Evolutionary conservation across 2,113 vertebrate genomes (phyloP).

Genomic region (Probosciger aterrimus): DNA sequence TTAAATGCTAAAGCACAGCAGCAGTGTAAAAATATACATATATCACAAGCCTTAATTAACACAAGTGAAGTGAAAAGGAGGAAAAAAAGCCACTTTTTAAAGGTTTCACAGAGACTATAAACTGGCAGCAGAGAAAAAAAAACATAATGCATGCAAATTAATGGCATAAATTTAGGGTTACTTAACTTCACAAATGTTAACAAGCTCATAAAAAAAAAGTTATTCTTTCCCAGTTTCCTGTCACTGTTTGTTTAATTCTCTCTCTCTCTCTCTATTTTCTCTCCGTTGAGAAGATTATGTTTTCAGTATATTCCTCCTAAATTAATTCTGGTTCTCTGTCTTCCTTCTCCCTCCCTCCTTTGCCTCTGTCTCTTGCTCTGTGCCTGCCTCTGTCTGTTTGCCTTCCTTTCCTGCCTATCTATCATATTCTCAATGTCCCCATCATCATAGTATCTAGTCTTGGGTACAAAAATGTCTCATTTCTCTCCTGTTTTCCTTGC

Average conservation of each 20-base stretch:
- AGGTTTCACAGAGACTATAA: slow-evolving; percentile 57
- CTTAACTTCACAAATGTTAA: slow-evolving; percentile 76
- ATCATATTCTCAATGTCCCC: slow-evolving; percentile 25
- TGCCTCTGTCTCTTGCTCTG: neutral
- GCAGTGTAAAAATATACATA: slow-evolving; percentile 56
- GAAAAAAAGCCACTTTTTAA: slow-evolving; percentile 58
- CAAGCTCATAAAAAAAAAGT: slow-evolving; percentile 72
- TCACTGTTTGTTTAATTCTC: slow-evolving; percentile 56
- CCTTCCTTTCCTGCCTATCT: slow-evolving; percentile 22
- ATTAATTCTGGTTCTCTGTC: slow-evolving; percentile 49
- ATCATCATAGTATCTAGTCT: neutral
- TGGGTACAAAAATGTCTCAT: neutral
- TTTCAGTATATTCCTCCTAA: slow-evolving; percentile 56
- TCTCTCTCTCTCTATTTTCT: neutral
- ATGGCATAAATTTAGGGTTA: slow-evolving; percentile 71
- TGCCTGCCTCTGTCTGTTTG: slow-evolving; percentile 15
- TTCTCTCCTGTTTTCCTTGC: slow-evolving; percentile 1
- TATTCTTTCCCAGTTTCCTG: slow-evolving; percentile 61
- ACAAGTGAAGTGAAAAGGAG: slow-evolving; percentile 52
- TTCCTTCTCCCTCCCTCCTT: neutral
- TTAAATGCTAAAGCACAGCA: slow-evolving; percentile 31
- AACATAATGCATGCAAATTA: slow-evolving; percentile 68
- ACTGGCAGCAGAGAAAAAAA: slow-evolving; percentile 42
- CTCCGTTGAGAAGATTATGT: slow-evolving; percentile 52
- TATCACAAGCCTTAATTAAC: slow-evolving; percentile 69